A percentile compares a stretch with the other conserved stretches of the same genome.
Conservation (phyloP, 2,888 invertebrate species). For the Scaptodrosophila latifasciaeformis region DNA sequence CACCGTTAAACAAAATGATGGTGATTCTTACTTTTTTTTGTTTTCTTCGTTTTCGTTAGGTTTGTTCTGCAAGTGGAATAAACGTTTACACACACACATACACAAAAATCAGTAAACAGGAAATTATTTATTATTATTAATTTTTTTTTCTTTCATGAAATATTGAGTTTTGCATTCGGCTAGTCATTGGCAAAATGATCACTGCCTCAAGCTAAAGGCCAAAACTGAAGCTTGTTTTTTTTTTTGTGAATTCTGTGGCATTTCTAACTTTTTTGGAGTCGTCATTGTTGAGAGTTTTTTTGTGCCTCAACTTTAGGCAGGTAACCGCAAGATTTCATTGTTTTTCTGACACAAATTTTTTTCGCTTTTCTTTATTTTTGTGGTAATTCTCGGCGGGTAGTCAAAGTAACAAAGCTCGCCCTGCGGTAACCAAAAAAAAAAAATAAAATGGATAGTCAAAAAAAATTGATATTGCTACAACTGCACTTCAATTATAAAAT, state of each 20-base stretch:
- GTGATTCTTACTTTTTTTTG: background rate
- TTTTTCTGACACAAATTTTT: slow-evolving; percentile 32
- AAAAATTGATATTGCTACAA: background rate
- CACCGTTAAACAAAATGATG: no score
- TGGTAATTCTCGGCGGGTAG: no score
- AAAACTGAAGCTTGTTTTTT: background rate
- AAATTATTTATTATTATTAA: no score
- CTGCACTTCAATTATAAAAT: slow-evolving; percentile 18
- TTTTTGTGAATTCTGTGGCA: slow-evolving; percentile 1
- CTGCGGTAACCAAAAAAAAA: no score
- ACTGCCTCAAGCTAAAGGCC: background rate
- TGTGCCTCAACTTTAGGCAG: background rate
- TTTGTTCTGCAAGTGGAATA: background rate
- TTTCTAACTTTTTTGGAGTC: background rate
- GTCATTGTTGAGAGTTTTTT: background rate
- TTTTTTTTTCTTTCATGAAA: background rate
- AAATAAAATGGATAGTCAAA: background rate
- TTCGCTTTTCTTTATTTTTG: background rate
- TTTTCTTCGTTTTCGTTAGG: background rate
- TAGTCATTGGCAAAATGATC: background rate
- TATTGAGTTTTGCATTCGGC: background rate
- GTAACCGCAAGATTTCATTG: slow-evolving; percentile 11
- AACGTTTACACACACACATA: no score
- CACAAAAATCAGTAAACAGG: background rate
- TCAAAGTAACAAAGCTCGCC: no score